These are phyloP conservation scores for Herpailurus yagouaroundi DNA, from an alignment of 2,113 vertebrate species.

Conservation along the genomic window DNA sequence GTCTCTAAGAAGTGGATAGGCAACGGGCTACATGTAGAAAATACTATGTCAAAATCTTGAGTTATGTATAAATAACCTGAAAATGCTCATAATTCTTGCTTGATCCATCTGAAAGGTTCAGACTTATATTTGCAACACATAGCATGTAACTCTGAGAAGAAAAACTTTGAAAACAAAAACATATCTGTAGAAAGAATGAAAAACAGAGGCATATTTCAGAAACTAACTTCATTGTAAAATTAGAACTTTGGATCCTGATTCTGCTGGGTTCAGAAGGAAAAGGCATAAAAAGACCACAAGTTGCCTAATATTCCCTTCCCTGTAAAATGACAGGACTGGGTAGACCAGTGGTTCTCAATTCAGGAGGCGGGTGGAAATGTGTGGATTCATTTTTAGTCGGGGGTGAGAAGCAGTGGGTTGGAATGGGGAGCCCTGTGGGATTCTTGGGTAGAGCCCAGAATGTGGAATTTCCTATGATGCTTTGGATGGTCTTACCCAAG, in stretches of 20 bases:
- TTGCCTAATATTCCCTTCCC: background rate
- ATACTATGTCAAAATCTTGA: background rate
- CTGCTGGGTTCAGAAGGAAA: background rate
- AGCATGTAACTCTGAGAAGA: background rate
- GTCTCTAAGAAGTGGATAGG: background rate
- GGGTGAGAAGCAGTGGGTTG: background rate
- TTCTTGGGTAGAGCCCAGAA: background rate
- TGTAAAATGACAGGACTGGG: background rate
- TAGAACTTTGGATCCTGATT: background rate
- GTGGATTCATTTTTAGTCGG: background rate
- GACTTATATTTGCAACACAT: background rate
- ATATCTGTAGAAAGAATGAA: background rate
- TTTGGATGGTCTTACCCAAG: background rate
- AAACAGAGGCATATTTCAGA: constrained; percentile 14
- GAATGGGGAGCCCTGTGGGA: background rate
- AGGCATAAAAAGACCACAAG: background rate
- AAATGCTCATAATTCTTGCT: background rate
- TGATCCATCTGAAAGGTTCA: background rate
- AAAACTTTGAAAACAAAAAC: background rate
- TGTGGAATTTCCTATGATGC: background rate
- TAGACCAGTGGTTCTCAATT: background rate
- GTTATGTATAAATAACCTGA: background rate
- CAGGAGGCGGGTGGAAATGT: background rate
- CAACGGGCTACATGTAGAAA: background rate
- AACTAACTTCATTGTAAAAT: background rate